Base-by-base conservation (phyloP, 2,888 invertebrate species). In the Toxonevra muliebris region DNA sequence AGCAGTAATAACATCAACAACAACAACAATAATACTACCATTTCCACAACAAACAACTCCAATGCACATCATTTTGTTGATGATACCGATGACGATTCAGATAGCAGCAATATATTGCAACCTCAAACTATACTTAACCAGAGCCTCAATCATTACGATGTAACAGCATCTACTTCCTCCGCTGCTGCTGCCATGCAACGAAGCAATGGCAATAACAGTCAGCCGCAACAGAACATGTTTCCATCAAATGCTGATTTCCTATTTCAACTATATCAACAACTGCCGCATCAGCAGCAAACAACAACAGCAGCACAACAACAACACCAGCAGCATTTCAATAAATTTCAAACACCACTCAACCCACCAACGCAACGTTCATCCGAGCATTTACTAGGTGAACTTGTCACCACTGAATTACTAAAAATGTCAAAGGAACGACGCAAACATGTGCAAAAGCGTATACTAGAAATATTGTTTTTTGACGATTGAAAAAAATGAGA, bases 381-480 rank as follows among this genome's bases (percentile, higher is more conserved):
- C 5, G 85, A 85, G 67, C 84, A 85, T 71, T 74, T 85, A 43
- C 75, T 85, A 19, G 85, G 85, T 11, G 85, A 85, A 71, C 73
- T 85, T 57, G 85, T 85, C 0, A 85, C 85, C 57, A 83, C 84
- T 2, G 85, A 85, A 70, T 72, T 85, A 11, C 69, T 85, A 1
- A 85, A 85, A 75, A 85, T 85, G 85, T 79, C 79, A 62, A 82
- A 82, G 68, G 85, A 85, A 66, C 79, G 82, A 13, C 82, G 84
- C 48, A 85, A 84, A 77, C 77, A 76, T 65, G 85, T 82, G 17
- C 85, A 85, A 62, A 85, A 84, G 68, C 76, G 84, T 66, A 85
- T 85, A 54, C 75, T 85, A 50, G 84, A 85, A 76, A 84, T 85
- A 70, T 76, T 85, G 55, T 85, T 85, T 68, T 85, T 85, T 67